Evolutionary conservation across 2,888 invertebrate species (phyloP).

Genomic region (Salpingus planirostris): DNA sequence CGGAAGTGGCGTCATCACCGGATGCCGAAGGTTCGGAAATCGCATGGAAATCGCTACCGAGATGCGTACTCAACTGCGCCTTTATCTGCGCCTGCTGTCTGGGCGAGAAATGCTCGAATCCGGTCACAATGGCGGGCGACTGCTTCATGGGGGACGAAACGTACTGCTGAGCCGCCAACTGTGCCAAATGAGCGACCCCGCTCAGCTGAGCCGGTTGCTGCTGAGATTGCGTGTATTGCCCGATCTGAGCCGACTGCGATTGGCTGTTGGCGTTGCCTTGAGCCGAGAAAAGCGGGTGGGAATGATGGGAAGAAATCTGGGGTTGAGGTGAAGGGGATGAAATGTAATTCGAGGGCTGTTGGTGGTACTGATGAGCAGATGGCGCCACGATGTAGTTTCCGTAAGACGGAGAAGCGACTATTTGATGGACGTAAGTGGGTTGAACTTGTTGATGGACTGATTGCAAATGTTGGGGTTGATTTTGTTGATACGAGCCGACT

Average conservation of each 20-base stretch:
- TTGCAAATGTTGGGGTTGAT: conserved; percentile 5
- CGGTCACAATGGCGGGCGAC: conserved; percentile 37
- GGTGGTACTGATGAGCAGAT: conserved; percentile 3
- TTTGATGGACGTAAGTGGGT: conserved; percentile 7
- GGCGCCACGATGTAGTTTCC: conserved; percentile 6
- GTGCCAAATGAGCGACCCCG: conserved; percentile 27
- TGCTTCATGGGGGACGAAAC: conserved; percentile 15
- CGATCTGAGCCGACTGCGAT: conserved; percentile 2
- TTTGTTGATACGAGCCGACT: too few relatives aligned
- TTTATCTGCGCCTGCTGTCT: conserved; percentile 40
- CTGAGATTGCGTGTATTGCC: conserved; percentile 10
- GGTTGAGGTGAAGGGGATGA: conserved; percentile 17
- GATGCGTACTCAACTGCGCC: conserved; percentile 31
- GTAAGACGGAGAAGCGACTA: conserved; percentile 4
- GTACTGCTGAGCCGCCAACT: conserved; percentile 29
- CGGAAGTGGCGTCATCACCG: too few relatives aligned
- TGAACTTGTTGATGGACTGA: conserved; percentile 11
- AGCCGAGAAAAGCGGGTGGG: background rate
- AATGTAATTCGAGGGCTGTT: conserved; percentile 1
- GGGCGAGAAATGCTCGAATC: conserved; percentile 38
- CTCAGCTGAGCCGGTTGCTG: conserved; percentile 21
- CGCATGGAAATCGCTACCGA: conserved; percentile 23
- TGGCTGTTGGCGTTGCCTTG: conserved; percentile 1
- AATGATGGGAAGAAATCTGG: conserved; percentile 8
- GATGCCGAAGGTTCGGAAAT: too few relatives aligned